Percentiles rank a stretch among this genome's conserved stretches.
Conservation (phyloP, 1,140 invertebrate genomes). For the Diabrotica virgifera region DNA sequence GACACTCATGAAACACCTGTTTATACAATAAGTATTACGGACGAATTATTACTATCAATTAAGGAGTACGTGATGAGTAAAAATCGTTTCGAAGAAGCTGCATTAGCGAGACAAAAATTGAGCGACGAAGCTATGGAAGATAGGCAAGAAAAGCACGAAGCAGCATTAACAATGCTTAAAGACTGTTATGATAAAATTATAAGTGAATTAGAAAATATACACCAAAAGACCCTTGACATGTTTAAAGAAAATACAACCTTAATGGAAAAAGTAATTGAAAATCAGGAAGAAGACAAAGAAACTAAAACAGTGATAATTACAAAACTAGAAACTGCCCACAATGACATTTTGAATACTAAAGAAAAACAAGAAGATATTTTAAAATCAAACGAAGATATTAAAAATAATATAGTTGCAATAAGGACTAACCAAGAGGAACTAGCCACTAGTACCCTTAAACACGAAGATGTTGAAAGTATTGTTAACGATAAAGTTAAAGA, state of each 20-base stretch:
- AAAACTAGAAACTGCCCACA: not conserved
- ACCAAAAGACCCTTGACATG: not conserved
- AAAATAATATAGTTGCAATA: not conserved
- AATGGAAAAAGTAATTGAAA: not conserved
- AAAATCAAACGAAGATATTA: slow-evolving; percentile 1
- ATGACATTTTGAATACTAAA: not conserved
- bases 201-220: not conserved
- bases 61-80: slow-evolving; percentile 12
- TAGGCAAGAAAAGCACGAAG: slow-evolving; percentile 6
- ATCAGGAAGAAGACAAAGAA: not conserved
- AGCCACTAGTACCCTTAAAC: not conserved
- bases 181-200: not conserved
- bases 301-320: not conserved
- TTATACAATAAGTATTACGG: slow-evolving; percentile 1
- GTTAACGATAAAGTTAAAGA: not conserved
- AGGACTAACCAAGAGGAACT: not conserved
- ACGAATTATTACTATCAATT: not conserved
- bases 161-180: not conserved
- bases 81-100: slow-evolving; percentile 11
- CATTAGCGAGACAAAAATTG: not conserved
- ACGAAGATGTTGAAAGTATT: slow-evolving; percentile 1
- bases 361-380: not conserved
- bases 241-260: not conserved
- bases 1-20: not conserved
- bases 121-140: not conserved